These are phyloP conservation scores for Drosophila pseudotakahashii DNA, from an alignment of 2,888 invertebrate species.

Conservation along the genomic window DNA sequence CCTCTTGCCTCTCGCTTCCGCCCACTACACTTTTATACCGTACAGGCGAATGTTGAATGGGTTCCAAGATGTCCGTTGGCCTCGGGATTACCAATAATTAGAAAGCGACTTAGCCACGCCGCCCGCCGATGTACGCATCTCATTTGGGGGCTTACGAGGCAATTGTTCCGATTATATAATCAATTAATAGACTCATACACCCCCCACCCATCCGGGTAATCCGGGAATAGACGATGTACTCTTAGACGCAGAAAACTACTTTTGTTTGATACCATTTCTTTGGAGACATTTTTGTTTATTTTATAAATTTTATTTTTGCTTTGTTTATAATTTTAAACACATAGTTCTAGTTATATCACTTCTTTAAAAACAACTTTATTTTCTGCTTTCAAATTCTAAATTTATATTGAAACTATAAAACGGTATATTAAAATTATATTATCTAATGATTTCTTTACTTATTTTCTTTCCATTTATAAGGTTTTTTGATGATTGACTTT, in stretches of 20 bases:
- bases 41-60: constrained; percentile 4
- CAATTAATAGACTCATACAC: constrained; percentile 5
- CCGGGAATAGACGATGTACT: neutral
- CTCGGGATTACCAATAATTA: constrained; percentile 42
- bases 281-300: neutral
- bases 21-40: neutral
- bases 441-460: no score
- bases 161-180: constrained; percentile 27
- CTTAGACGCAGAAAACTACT: neutral
- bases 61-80: constrained; percentile 40
- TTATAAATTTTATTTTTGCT: no score
- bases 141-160: constrained; percentile 31
- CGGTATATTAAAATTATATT: no score
- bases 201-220: neutral
- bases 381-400: no score
- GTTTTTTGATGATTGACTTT: no score
- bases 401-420: no score
- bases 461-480: no score
- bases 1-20: constrained; percentile 3
- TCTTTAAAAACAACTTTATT: no score
- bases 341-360: no score
- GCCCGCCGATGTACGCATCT: constrained; percentile 12
- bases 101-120: constrained; percentile 19
- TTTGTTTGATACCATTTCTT: no score
- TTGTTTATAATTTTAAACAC: no score